Evolutionary conservation across 2,797 vertebrate species (phyloP), one percentile per base, ranked within the genome.

Genomic region (Oreochromis mossambicus): DNA sequence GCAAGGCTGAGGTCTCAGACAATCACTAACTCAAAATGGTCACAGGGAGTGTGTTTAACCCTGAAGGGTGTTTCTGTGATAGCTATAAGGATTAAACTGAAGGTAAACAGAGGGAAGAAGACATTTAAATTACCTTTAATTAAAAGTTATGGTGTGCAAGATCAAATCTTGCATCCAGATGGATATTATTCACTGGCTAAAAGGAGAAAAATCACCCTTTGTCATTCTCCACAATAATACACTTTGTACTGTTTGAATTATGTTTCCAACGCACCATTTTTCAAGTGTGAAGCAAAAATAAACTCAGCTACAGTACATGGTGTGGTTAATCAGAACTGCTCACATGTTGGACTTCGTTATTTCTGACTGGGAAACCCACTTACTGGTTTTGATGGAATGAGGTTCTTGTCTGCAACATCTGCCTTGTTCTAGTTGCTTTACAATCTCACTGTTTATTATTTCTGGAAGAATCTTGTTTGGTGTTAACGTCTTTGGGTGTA

Each of bases 361-460:
- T 92, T 92, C 38, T 94, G 92, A 94, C 94, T 92, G 91, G 87
- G 86, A 91, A 95, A 90, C 92, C 92, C 92, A 91, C 89, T 95
- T 94, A 93, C 90, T 89, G 91, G 88, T 93, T 91, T 97, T 98
- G 98, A 98, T 98, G 97, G 97, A 98, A 97, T 96, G 96, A 94
- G 97, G 97, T 97, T 97, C 97, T 97, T 95, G 96, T 97, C 81
- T 87, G 81, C 91, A 89, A 94, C 94, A 93, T 95, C 92, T 95
- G 93, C 94, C 91, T 92, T 79, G 88, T 93, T 95, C 89, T 90
- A 83, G 90, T 88, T 93, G 90, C 88, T 94, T 93, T 88, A 91
- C 87, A 92, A 90, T 94, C 92, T 93, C 88, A 91, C 91, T 93
- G 94, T 94, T 95, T 95, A 94, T 95, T 95, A 95, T 95, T 95